phyloP scores from a whole-genome alignment of 2,888 invertebrate species.

The Hydraecia micacea region DNA sequence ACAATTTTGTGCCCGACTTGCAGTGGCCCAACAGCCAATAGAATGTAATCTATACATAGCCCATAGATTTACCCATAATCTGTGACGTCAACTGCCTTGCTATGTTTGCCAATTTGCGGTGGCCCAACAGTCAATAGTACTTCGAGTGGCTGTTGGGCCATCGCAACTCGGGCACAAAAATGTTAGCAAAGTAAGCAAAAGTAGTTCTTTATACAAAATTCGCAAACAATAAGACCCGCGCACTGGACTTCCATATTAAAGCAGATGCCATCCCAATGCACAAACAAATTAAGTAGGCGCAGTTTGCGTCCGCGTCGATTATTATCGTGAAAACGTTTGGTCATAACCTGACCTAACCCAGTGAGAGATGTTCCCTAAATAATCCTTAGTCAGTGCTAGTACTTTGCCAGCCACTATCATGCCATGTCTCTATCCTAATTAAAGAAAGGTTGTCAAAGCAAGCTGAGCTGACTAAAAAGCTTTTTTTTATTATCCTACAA shows the following conservation, averaged over 20 bases:
- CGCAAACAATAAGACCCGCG: neutral
- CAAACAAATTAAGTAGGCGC: neutral
- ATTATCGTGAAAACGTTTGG: neutral
- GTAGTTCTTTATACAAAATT: neutral
- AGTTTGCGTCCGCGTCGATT: neutral
- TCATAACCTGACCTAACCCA: neutral
- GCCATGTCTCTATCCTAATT: neutral
- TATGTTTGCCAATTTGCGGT: no score
- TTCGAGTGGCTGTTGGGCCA: no score
- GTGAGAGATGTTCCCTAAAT: neutral
- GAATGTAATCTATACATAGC: no score
- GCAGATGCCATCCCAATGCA: neutral
- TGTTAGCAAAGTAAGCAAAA: neutral
- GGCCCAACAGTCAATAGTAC: no score
- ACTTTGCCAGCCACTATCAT: neutral
- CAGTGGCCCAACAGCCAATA: neutral
- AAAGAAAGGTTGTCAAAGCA: neutral
- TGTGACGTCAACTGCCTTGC: no score
- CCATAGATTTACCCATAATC: no score
- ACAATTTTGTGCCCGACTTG: neutral
- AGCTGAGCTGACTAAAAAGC: neutral
- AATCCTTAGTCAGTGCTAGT: neutral
- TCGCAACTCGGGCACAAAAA: neutral
- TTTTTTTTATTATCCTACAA: neutral
- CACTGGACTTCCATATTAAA: neutral